These are phyloP conservation scores for Engystomops pustulosus DNA, from an alignment of 2,113 vertebrate species.

Conservation along the genomic window DNA sequence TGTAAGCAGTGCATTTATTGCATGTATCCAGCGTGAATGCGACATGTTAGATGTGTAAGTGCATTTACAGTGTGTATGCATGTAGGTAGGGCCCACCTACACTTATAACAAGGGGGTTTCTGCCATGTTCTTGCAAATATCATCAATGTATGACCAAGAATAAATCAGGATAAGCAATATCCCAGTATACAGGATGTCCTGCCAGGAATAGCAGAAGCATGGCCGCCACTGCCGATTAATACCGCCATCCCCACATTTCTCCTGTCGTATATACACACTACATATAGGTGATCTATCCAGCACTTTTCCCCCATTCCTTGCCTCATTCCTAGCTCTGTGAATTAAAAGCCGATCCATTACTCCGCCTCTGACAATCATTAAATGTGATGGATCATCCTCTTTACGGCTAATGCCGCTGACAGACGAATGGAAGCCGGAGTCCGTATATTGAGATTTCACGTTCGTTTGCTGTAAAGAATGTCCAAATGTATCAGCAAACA, in stretches of 20 bases:
- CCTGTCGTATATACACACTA: not conserved
- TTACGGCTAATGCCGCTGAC: slow-evolving; percentile 13
- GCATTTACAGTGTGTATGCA: too few species aligned
- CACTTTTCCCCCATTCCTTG: too few species aligned
- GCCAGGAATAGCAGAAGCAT: not conserved
- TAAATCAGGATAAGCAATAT: too few species aligned
- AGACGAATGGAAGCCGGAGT: slow-evolving; percentile 29
- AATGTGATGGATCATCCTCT: slow-evolving; percentile 25
- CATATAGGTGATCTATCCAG: not conserved
- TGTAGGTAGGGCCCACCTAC: too few species aligned
- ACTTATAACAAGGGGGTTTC: too few species aligned
- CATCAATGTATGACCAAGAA: not conserved
- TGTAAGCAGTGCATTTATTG: too few species aligned
- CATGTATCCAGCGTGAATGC: too few species aligned
- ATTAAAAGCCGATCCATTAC: slow-evolving; percentile 16
- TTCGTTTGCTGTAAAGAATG: slow-evolving; percentile 29
- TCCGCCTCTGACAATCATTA: slow-evolving; percentile 35
- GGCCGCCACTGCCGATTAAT: not conserved
- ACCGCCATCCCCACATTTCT: not conserved
- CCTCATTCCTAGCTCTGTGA: not conserved
- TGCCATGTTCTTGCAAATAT: not conserved
- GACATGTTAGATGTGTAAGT: too few species aligned
- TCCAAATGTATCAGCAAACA: slow-evolving; percentile 51
- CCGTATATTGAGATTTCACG: slow-evolving; percentile 41
- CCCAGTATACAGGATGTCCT: too few species aligned